Conservation (phyloP, 2,113 vertebrate species). For the Tetrao urogallus region DNA sequence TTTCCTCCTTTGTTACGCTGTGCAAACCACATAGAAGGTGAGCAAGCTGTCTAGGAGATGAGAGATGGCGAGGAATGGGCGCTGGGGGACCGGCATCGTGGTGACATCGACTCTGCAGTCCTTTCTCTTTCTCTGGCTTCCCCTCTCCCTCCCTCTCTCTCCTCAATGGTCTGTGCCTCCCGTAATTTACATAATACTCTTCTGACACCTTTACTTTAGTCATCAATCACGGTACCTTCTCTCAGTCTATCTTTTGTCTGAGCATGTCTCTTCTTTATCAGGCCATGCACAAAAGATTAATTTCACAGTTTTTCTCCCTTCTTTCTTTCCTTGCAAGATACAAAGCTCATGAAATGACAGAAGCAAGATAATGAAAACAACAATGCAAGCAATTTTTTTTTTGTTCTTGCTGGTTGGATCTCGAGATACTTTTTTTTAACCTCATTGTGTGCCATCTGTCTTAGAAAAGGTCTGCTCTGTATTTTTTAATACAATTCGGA, state of each 20-base stretch:
- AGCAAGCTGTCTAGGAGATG: conserved; percentile 95
- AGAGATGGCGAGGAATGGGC: conserved; percentile 94
- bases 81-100: conserved; percentile 89
- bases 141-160: conserved; percentile 79
- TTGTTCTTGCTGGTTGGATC: conserved; percentile 94
- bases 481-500: conserved; percentile 86
- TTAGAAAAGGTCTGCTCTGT: conserved; percentile 83
- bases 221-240: conserved; percentile 99
- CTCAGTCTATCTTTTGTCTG: conserved; percentile 99
- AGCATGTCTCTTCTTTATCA: conserved; percentile 99
- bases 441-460: conserved; percentile 92
- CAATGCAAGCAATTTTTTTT: conserved; percentile 95
- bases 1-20: conserved; percentile 75
- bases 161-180: conserved; percentile 95
- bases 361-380: conserved; percentile 99
- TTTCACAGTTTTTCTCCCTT: conserved; percentile 96
- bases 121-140: conserved; percentile 76
- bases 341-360: conserved; percentile 98
- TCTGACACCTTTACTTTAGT: conserved; percentile 99
- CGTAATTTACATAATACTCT: conserved; percentile 99
- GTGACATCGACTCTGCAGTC: conserved; percentile 88
- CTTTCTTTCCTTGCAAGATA: conserved; percentile 95
- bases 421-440: conserved; percentile 88
- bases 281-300: conserved; percentile 99
- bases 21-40: conserved; percentile 83